Percentiles rank a stretch among this genome's conserved stretches.
phyloP scores from a whole-genome alignment of 2,797 vertebrate species.

The Brotogeris chrysoptera region DNA sequence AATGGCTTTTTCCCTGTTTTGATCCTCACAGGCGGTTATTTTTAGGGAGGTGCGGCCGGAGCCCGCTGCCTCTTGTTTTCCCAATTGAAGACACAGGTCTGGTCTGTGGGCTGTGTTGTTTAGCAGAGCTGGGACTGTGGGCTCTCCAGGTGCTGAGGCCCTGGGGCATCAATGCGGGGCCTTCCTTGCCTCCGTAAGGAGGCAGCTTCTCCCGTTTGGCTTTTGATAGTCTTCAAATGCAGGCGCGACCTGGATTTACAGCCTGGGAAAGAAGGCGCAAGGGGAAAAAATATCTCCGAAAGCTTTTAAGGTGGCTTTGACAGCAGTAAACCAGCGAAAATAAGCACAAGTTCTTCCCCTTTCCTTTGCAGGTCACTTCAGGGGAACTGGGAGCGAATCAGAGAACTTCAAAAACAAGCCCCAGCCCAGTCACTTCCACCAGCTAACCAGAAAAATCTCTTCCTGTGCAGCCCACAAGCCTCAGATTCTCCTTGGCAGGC shows the following conservation, averaged over 20 bases:
- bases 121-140: neutral
- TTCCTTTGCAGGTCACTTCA: constrained; percentile 49
- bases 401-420: constrained; percentile 2
- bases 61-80: fast-evolving
- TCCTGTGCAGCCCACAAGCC: neutral
- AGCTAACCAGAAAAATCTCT: neutral
- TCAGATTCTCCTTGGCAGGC: neutral
- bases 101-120: neutral
- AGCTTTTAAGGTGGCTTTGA: constrained; percentile 37
- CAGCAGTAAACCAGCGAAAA: constrained; percentile 44
- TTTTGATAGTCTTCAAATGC: constrained; percentile 41
- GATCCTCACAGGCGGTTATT: fast-evolving
- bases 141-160: neutral
- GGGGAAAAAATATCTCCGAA: neutral
- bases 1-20: fast-evolving
- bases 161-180: neutral
- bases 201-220: constrained; percentile 8
- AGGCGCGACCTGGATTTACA: constrained; percentile 41
- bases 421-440: neutral
- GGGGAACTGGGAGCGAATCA: constrained; percentile 12
- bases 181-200: neutral
- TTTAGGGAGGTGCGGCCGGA: fast-evolving
- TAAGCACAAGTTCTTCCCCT: constrained; percentile 23
- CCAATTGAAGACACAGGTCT: fast-evolving
- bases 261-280: neutral